These are phyloP conservation scores for Capromys pilorides DNA, from an alignment of 2,797 vertebrate species.

Conservation along the genomic window DNA sequence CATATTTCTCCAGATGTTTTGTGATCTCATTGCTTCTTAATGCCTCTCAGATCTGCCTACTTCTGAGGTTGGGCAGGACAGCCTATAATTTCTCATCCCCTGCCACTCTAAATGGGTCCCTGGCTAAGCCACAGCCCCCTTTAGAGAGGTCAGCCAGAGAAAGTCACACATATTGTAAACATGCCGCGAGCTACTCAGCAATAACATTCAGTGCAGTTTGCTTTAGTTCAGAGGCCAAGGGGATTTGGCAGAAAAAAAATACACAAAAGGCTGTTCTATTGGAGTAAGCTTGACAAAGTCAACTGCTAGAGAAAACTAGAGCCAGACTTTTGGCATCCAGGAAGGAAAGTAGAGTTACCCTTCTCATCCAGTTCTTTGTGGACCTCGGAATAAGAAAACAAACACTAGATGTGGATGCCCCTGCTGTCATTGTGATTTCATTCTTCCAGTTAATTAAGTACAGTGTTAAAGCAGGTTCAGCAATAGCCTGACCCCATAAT, in stretches of 20 bases:
- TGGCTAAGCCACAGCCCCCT: slow-evolving; percentile 68
- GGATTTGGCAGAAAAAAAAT: slow-evolving; percentile 68
- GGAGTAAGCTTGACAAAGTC: slow-evolving; percentile 71
- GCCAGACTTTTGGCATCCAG: slow-evolving; percentile 66
- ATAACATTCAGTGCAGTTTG: slow-evolving; percentile 71
- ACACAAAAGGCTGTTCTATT: slow-evolving; percentile 71
- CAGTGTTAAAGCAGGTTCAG: slow-evolving; percentile 36
- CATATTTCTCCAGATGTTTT: slow-evolving; percentile 83
- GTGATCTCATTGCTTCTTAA: slow-evolving; percentile 83
- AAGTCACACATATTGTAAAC: slow-evolving; percentile 67
- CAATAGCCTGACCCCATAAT: neutral
- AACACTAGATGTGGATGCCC: neutral
- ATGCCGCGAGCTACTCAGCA: slow-evolving; percentile 52
- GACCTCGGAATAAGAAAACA: slow-evolving; percentile 57
- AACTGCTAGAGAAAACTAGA: slow-evolving; percentile 69
- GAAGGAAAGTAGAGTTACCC: slow-evolving; percentile 62
- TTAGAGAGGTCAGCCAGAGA: slow-evolving; percentile 82
- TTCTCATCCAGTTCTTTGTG: slow-evolving; percentile 57
- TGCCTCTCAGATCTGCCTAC: slow-evolving; percentile 77
- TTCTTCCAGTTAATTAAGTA: slow-evolving; percentile 31
- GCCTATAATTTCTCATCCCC: slow-evolving; percentile 76
- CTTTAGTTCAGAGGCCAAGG: slow-evolving; percentile 72
- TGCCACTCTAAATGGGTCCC: slow-evolving; percentile 79
- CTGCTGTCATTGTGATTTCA: slow-evolving; percentile 14
- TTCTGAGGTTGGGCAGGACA: slow-evolving; percentile 74